Evolutionary conservation across 2,888 invertebrate species (phyloP).

Genomic region (Polydrusus cervinus): DNA sequence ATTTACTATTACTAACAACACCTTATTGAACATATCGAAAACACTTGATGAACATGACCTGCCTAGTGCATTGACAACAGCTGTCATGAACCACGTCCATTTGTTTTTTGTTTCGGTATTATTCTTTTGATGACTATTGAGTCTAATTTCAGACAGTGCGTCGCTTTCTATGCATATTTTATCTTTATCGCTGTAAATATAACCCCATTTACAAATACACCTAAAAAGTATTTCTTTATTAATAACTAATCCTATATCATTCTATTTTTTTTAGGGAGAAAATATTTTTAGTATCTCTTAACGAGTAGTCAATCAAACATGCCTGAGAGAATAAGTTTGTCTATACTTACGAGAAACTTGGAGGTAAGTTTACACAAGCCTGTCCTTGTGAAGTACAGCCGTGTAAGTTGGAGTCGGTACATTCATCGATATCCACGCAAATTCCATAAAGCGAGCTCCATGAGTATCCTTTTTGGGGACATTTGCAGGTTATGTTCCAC

Average conservation of each 20-base stretch:
- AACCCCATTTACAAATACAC: constrained; percentile 74
- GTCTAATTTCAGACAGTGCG: constrained; percentile 62
- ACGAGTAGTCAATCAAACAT: too few relatives aligned
- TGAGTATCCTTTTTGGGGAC: constrained; percentile 72
- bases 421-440: constrained; percentile 79
- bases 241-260: too few relatives aligned
- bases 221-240: constrained; percentile 39
- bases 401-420: constrained; percentile 65
- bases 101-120: constrained; percentile 24
- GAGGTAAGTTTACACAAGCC: constrained; percentile 76
- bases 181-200: constrained; percentile 62
- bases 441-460: constrained; percentile 78
- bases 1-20: too few relatives aligned
- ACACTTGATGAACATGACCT: constrained; percentile 18
- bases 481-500: constrained; percentile 78
- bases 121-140: constrained; percentile 52
- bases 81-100: constrained; percentile 38
- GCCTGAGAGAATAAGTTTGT: too few relatives aligned
- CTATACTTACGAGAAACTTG: constrained; percentile 65
- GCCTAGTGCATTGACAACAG: constrained; percentile 37
- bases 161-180: constrained; percentile 63
- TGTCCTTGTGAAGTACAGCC: constrained; percentile 70
- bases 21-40: too few relatives aligned
- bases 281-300: too few relatives aligned
- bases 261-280: too few relatives aligned